These are phyloP conservation scores for Naso thynnoides DNA, from an alignment of 2,797 vertebrate genomes.

Conservation along the genomic window DNA sequence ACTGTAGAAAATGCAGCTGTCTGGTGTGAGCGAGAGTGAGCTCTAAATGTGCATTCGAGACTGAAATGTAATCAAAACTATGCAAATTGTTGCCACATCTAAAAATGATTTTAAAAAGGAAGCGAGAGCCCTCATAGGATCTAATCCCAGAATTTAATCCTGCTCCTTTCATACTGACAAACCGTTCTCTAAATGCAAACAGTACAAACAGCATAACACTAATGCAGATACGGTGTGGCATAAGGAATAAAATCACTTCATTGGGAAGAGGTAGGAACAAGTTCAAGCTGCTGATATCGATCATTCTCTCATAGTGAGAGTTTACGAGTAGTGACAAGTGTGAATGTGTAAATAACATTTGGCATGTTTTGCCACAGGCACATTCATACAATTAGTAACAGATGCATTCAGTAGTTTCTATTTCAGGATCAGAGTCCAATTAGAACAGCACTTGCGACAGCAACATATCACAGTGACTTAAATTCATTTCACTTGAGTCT, in stretches of 20 bases:
- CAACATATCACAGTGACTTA: neutral
- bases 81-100: conserved; percentile 5
- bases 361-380: neutral
- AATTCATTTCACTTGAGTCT: neutral
- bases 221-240: neutral
- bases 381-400: neutral
- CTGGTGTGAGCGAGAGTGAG: conserved; percentile 1
- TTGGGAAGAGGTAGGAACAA: neutral
- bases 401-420: neutral
- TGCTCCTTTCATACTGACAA: neutral
- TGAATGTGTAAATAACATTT: neutral
- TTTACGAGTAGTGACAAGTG: neutral
- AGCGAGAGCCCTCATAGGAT: neutral
- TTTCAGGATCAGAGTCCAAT: neutral
- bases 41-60: conserved; percentile 15
- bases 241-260: neutral
- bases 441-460: neutral
- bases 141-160: neutral
- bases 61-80: conserved; percentile 5
- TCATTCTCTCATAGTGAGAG: neutral
- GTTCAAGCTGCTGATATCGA: neutral
- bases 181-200: neutral
- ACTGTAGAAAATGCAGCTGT: conserved; percentile 29
- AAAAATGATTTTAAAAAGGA: neutral
- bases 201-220: neutral